Base-by-base conservation (phyloP, 2,888 invertebrate genomes). In the Lasius platythorax region DNA sequence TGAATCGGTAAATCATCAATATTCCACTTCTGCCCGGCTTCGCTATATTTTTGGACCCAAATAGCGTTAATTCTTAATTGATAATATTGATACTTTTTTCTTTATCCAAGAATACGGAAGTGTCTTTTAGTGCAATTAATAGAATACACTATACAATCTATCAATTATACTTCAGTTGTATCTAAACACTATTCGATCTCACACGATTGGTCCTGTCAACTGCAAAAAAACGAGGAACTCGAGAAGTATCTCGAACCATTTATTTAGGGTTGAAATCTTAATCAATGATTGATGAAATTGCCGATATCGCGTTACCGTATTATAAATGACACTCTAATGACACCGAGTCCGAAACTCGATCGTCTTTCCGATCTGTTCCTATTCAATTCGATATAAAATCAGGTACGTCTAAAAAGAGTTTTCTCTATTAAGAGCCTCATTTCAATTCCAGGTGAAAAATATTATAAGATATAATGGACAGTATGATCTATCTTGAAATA, bases 331-430 rank as follows among this genome's bases (percentile, higher is more conserved):
- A 53, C 23, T 68, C 58, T 58, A 46, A 37, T 15, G 37, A 50
- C 56, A 40, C 4, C 53, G 15, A 63, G 2, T 11, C 8, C 28
- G 28, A 61, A 70, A 61, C 15, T 81, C 28, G 43, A 70, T 70
- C 33, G 79, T n/a, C 12, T 46, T 33, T 43, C 8, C 53, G 12
- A 18, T 37, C 3, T 8, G 0, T 70, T 63, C 23, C 23, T 58
- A 70, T 6, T 46, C 61, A 46, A 43, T 70, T 23, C 33, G 37
- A 61, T 83, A 78, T 88, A 87, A 88, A 82, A 81, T 89, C 89
- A 89, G 90, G 89, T 89, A 89, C 89, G 74, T 66, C 75, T 68
- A 87, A 82, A 88, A 85, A 78, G 76, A 85, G 11, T 61, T 30
- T 73, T 67, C 46, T 18, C 53, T 40, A 40, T 43, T 23, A 28